Conservation (phyloP, 1,140 invertebrate species). For the Aphidius ervi region DNA sequence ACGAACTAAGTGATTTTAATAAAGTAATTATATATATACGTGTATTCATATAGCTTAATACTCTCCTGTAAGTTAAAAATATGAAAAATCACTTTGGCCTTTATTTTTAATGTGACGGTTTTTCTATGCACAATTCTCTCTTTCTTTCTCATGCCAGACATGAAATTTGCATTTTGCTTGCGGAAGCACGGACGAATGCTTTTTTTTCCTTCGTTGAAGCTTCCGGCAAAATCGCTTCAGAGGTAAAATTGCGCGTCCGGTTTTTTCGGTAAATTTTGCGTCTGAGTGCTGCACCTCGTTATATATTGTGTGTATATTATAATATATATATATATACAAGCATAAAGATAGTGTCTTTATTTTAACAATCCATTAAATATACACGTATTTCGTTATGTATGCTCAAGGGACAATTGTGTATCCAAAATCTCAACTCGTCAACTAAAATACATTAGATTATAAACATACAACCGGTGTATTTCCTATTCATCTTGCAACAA, state of each 20-base stretch:
- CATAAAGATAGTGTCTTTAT: constrained; percentile 9
- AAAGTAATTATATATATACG: neutral
- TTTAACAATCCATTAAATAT: neutral
- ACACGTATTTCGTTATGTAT: constrained; percentile 6
- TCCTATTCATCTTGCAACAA: neutral
- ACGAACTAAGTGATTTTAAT: neutral
- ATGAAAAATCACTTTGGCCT: neutral
- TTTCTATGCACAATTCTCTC: neutral
- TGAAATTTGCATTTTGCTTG: constrained; percentile 35
- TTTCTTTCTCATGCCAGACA: neutral
- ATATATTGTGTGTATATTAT: too few relatives aligned
- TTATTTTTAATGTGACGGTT: neutral
- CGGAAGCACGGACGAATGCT: constrained; percentile 36
- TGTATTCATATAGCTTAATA: too few relatives aligned
- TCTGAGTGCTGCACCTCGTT: constrained; percentile 24
- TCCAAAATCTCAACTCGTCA: constrained; percentile 26
- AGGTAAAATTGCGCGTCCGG: constrained; percentile 39
- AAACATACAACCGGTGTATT: too few relatives aligned
- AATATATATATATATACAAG: constrained; percentile 11
- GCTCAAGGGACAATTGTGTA: constrained; percentile 16
- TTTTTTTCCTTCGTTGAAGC: constrained; percentile 20
- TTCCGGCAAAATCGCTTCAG: constrained; percentile 32
- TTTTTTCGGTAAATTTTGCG: constrained; percentile 33
- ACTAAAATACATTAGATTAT: constrained; percentile 15
- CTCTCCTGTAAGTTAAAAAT: neutral